Percentiles rank a stretch among this genome's conserved stretches.
Evolutionary conservation across 2,113 vertebrate genomes (phyloP).

Genomic region (Lycocorax pyrrhopterus): DNA sequence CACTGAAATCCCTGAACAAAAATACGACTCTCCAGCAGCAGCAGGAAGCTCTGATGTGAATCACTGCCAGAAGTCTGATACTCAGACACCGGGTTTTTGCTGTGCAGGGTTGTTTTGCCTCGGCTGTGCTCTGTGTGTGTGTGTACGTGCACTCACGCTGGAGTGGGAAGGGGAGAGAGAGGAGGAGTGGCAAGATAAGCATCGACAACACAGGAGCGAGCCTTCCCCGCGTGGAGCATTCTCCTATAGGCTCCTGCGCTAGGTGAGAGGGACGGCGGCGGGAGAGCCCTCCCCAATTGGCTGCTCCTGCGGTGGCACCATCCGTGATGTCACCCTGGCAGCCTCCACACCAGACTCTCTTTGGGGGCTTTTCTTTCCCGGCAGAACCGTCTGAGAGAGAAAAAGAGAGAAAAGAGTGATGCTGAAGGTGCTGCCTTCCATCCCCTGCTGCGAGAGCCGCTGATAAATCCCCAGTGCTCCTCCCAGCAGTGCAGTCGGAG

Average conservation of each 20-base stretch:
- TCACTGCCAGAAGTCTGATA: fast-evolving
- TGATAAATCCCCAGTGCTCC: not conserved
- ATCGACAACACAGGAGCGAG: fast-evolving
- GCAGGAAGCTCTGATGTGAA: not conserved
- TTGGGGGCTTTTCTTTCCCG: not conserved
- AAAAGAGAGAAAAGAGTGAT: not conserved
- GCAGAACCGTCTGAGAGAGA: not conserved
- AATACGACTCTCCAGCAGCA: not conserved
- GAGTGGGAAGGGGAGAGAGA: not conserved
- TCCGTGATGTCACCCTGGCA: conserved; percentile 45
- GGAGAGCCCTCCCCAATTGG: conserved; percentile 2
- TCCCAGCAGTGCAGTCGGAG: not conserved
- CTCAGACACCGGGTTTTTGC: fast-evolving
- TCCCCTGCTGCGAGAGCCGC: not conserved
- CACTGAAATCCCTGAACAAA: not conserved
- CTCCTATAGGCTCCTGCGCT: not conserved
- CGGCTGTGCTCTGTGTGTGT: not conserved
- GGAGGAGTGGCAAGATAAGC: not conserved
- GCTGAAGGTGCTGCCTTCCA: not conserved
- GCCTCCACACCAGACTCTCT: fast-evolving
- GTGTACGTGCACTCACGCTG: fast-evolving
- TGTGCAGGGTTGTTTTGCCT: fast-evolving
- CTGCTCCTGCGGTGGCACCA: not conserved
- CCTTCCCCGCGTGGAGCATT: fast-evolving
- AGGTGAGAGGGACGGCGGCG: not conserved